Evolutionary conservation across 2,113 vertebrate genomes (phyloP).

Genomic region (Echinops telfairi): DNA sequence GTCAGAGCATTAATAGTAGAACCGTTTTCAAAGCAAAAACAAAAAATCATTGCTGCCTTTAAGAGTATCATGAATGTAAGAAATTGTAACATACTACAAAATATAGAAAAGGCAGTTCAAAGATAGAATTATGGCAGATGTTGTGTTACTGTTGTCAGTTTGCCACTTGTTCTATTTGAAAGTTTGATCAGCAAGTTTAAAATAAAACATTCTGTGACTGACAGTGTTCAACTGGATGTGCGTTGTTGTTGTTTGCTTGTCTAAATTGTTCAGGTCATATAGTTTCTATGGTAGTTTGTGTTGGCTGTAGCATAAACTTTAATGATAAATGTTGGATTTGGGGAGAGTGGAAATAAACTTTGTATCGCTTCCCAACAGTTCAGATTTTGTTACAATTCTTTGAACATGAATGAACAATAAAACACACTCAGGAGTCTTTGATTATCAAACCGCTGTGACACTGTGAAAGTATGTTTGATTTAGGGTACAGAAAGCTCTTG

Average conservation of each 20-base stretch:
- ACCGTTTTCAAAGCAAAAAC: conserved; percentile 64
- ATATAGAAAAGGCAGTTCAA: conserved; percentile 74
- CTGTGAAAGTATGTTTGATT: conserved; percentile 10
- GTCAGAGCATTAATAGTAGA: conserved; percentile 61
- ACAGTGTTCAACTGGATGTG: conserved; percentile 57
- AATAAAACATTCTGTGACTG: conserved; percentile 88
- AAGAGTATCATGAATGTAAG: conserved; percentile 79
- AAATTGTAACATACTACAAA: conserved; percentile 76
- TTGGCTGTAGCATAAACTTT: conserved; percentile 52
- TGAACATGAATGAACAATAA: conserved; percentile 26
- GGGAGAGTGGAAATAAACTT: conserved; percentile 19
- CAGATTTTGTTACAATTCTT: conserved; percentile 58
- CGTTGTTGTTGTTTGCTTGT: conserved; percentile 45
- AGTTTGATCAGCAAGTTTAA: conserved; percentile 85
- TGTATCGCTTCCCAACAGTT: conserved; percentile 25
- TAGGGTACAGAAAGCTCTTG: conserved; percentile 29
- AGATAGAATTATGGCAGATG: conserved; percentile 84
- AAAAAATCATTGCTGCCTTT: conserved; percentile 82
- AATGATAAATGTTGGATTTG: conserved; percentile 22
- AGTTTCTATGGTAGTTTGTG: conserved; percentile 38
- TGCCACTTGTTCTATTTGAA: conserved; percentile 85
- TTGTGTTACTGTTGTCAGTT: conserved; percentile 84
- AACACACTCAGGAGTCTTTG: neutral
- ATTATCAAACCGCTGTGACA: conserved; percentile 3
- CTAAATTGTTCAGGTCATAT: conserved; percentile 57